Evolutionary conservation across 2,888 invertebrate species (phyloP).

Genomic region (Tortrix viridana): DNA sequence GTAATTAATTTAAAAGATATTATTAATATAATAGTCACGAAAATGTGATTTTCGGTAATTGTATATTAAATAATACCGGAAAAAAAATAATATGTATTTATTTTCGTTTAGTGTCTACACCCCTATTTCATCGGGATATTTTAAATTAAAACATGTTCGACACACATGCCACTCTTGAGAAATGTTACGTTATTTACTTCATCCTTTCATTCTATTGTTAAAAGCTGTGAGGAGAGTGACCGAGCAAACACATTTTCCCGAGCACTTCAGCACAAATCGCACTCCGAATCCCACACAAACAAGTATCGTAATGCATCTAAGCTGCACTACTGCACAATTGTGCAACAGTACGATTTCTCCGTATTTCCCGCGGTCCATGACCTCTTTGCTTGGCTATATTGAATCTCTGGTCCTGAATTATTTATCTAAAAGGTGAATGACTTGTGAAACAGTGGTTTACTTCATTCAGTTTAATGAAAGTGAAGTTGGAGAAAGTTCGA

Average conservation of each 20-base stretch:
- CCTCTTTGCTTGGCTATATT: slow-evolving; percentile 17
- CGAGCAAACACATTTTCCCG: slow-evolving; percentile 25
- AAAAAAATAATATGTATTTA: no score
- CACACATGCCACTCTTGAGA: no score
- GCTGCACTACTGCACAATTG: slow-evolving; percentile 2
- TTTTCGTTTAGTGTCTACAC: no score
- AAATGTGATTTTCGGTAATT: no score
- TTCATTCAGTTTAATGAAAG: background rate
- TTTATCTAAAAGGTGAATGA: slow-evolving; percentile 24
- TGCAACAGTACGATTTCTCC: background rate
- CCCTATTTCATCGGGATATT: no score
- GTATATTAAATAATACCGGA: no score
- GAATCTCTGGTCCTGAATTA: slow-evolving; percentile 22
- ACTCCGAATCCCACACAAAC: slow-evolving; percentile 22
- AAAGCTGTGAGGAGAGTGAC: background rate
- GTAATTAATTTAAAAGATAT: no score
- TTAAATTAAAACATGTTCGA: no score
- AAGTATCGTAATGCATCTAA: slow-evolving; percentile 21
- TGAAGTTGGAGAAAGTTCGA: no score
- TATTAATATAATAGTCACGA: no score
- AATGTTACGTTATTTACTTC: no score
- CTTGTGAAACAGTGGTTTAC: background rate
- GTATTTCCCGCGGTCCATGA: slow-evolving; percentile 10
- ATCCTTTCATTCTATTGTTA: no score
- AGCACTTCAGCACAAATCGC: slow-evolving; percentile 20